These are phyloP conservation scores for Argyrosomus japonicus DNA, from an alignment of 2,113 vertebrate species.

Conservation along the genomic window DNA sequence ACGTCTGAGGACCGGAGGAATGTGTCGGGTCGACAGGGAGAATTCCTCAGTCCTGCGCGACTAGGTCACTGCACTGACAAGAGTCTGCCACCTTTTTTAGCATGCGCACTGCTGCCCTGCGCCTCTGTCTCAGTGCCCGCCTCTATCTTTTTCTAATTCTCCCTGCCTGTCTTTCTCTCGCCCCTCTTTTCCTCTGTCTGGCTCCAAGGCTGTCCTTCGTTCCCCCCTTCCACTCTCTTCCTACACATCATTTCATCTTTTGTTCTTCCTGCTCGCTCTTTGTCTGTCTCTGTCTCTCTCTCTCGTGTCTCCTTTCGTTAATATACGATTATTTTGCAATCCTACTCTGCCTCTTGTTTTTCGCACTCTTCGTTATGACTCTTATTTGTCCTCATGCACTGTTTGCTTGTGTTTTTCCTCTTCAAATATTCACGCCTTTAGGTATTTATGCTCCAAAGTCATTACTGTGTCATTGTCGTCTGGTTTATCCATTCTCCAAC, in stretches of 20 bases:
- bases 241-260: slow-evolving; percentile 61
- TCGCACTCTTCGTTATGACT: slow-evolving; percentile 29
- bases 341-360: slow-evolving; percentile 59
- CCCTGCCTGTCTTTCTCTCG: slow-evolving; percentile 24
- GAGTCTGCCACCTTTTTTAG: slow-evolving; percentile 77
- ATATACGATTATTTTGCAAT: slow-evolving; percentile 56
- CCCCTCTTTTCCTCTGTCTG: slow-evolving; percentile 33
- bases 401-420: slow-evolving; percentile 20
- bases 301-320: slow-evolving; percentile 66
- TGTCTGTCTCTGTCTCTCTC: slow-evolving; percentile 60
- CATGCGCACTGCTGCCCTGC: slow-evolving; percentile 51
- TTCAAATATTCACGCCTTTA: slow-evolving; percentile 52
- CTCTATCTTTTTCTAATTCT: slow-evolving; percentile 56
- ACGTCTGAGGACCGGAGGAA: slow-evolving; percentile 76
- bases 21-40: slow-evolving; percentile 75
- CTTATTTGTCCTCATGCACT: slow-evolving; percentile 47
- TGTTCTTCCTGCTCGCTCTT: slow-evolving; percentile 58
- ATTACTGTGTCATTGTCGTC: slow-evolving; percentile 46
- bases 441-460: slow-evolving; percentile 48
- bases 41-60: slow-evolving; percentile 79
- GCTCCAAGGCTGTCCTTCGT: slow-evolving; percentile 46
- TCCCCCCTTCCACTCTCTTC: slow-evolving; percentile 29
- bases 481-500: slow-evolving; percentile 41
- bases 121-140: slow-evolving; percentile 44
- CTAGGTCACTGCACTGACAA: slow-evolving; percentile 75